Percentiles rank a stretch among this genome's conserved stretches.
Conservation (phyloP, 2,888 invertebrate species). For the Colletes collaris region DNA sequence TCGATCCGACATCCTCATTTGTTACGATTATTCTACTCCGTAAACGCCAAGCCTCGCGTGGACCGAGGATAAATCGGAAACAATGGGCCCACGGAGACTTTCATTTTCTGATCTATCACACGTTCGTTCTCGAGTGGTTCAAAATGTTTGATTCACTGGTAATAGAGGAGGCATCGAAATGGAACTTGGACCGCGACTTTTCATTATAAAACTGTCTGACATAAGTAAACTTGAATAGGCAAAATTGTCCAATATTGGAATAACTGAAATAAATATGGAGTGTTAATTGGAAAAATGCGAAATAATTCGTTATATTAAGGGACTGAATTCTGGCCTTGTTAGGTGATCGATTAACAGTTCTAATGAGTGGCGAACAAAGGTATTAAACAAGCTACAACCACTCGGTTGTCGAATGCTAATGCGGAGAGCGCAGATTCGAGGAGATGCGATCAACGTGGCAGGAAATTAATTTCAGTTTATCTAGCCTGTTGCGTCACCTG, state of each 20-base stretch:
- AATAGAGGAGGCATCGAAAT: no score
- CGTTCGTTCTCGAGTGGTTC: neutral
- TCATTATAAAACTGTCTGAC: no score
- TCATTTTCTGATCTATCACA: no score
- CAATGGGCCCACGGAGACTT: neutral
- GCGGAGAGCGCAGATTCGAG: neutral
- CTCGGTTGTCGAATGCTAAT: constrained; percentile 6
- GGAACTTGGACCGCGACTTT: no score
- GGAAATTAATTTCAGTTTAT: constrained; percentile 58
- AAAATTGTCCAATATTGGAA: no score
- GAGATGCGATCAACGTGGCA: constrained; percentile 24
- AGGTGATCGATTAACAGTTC: neutral
- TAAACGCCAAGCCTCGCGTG: neutral
- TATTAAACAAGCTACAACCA: neutral
- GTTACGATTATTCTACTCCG: constrained; percentile 53
- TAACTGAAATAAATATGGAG: no score
- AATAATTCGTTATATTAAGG: no score
- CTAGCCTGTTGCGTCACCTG: constrained; percentile 58
- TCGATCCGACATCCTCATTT: constrained; percentile 62
- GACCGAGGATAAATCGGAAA: constrained; percentile 25
- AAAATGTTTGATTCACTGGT: no score
- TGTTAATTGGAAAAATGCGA: no score
- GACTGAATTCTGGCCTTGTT: neutral
- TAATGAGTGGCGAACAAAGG: neutral
- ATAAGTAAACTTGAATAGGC: no score